Conservation (phyloP, 2,113 vertebrate genomes). For the Sterna hirundo region DNA sequence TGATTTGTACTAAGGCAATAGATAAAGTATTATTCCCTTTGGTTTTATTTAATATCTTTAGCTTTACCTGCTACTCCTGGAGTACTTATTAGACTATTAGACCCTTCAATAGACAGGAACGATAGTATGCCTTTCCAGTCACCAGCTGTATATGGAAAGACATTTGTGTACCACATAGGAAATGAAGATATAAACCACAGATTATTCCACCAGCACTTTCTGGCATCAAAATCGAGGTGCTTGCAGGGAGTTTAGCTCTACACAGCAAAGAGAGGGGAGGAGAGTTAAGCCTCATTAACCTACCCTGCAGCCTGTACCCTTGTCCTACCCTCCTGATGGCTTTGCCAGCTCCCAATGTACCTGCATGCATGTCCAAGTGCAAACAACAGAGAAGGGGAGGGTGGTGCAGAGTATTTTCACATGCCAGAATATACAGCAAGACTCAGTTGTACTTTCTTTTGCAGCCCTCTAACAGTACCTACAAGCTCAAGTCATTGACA, state of each 20-base stretch:
- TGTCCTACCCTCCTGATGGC: neutral
- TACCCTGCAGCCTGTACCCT: neutral
- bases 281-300: neutral
- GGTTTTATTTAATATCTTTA: neutral
- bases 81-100: neutral
- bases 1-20: neutral
- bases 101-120: neutral
- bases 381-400: neutral
- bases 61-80: neutral
- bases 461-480: neutral
- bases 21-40: neutral
- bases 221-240: neutral
- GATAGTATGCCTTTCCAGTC: neutral
- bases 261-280: neutral
- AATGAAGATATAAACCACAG: neutral
- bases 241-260: neutral
- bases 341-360: neutral
- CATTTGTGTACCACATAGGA: neutral
- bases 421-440: neutral
- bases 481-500: neutral
- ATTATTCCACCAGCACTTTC: neutral
- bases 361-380: neutral
- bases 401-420: neutral
- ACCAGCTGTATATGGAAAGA: neutral
- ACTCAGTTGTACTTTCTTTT: neutral